Base-by-base conservation (phyloP, 2,797 vertebrate species). In the Heliangelus exortis region DNA sequence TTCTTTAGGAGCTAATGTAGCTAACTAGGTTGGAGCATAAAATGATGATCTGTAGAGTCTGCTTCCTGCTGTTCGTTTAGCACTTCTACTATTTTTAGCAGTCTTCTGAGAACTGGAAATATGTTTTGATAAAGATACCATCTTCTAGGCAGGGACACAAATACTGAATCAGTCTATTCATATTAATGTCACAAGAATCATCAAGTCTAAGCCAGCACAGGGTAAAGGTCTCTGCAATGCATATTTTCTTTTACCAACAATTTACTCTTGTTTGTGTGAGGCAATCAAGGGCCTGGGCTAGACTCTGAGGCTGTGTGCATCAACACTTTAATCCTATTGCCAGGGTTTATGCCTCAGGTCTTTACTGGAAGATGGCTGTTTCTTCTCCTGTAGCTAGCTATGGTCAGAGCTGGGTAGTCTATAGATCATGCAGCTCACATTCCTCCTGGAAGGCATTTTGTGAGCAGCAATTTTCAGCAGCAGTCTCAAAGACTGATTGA, bases 61-160 rank as follows among this genome's bases (percentile, higher is more conserved):
- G 29, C 50, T 86, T 93, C 55, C 76, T 68, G 59, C 36, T 66
- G 34, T 43, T 93, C 26, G 48, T 82, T 93, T 84, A 74, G 45
- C 59, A 63, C 39, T 72, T 94, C 45, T 50, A 51, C 48, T 91
- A 89, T 87, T 95, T 95, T 90, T 93, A 94, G 59, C 26, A 31
- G n/a, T 74, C 36, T 87, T 79, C 71, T 74, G 67, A 76, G 80
- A 93, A 95, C 15, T 77, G 57, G 31, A 93, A 95, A 81, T 87
- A 73, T 51, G 63, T 93, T 92, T 94, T 92, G 25, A 76, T 69
- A 86, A 91, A 93, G 51, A 67, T 28, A 61, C 16, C 21, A 53
- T 90, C 71, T 77, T 87, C 76, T 54, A 67, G 41, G 51, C 50
- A 89, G 33, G 21, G 43, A 55, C 73, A 86, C 23, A 94, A 83